A percentile compares a stretch with the other conserved stretches of the same genome.
Conservation (phyloP, 2,888 invertebrate species). For the Deladenus siricidicola region DNA sequence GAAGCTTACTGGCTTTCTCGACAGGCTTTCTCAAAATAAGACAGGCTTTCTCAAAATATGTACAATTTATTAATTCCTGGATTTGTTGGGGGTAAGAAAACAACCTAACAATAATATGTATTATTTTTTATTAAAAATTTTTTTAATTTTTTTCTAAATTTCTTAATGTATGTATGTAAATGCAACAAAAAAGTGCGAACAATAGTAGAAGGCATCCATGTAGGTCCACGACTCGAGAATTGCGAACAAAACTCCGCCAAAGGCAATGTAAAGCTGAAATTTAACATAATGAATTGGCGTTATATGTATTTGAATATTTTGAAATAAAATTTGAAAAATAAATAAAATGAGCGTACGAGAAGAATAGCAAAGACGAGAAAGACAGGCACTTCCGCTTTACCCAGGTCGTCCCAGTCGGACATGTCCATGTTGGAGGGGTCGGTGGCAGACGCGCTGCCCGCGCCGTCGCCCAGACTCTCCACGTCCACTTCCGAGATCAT, state of each 20-base stretch:
- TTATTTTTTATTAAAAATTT: neutral
- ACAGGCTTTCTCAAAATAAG: no score
- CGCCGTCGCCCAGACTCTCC: neutral
- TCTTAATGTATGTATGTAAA: no score
- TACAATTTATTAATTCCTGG: no score
- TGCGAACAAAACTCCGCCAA: conserved; percentile 55
- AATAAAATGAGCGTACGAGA: conserved; percentile 36
- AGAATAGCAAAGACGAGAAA: conserved; percentile 53
- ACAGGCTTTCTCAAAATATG: no score
- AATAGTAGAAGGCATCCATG: conserved; percentile 59
- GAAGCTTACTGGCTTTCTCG: no score
- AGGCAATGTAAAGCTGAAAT: conserved; percentile 53
- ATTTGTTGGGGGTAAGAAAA: neutral
- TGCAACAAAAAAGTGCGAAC: conserved; percentile 49
- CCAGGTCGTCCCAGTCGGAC: conserved; percentile 18
- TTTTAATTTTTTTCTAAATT: no score
- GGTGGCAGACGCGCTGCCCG: neutral
- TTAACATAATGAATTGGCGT: neutral
- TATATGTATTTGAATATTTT: neutral
- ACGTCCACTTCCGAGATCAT: neutral
- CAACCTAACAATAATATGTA: no score
- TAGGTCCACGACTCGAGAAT: conserved; percentile 57
- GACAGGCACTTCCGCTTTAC: conserved; percentile 47
- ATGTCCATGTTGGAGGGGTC: neutral
- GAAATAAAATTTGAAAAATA: conserved; percentile 1